phyloP scores from a whole-genome alignment of 2,888 invertebrate species.

The Nomada ferruginata region DNA sequence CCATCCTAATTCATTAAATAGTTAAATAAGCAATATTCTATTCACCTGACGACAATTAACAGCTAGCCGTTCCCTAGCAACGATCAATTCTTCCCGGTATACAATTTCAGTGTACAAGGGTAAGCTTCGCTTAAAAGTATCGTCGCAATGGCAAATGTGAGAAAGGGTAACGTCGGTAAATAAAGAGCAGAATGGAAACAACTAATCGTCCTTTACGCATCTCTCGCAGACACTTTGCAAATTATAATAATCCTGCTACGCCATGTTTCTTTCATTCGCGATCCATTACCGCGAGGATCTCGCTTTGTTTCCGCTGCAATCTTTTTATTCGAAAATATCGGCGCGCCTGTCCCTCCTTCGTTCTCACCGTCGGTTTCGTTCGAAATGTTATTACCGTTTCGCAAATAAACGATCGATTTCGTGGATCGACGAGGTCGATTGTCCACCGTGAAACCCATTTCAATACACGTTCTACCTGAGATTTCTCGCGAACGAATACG shows the following conservation, averaged over 20 bases:
- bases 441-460: neutral
- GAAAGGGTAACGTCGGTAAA: conserved; percentile 6
- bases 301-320: neutral
- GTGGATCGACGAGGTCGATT: conserved; percentile 8
- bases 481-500: conserved; percentile 29
- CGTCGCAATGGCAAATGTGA: neutral
- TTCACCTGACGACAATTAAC: neutral
- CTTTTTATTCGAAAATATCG: conserved; percentile 24
- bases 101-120: conserved; percentile 35
- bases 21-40: conserved; percentile 13
- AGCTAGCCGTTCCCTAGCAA: neutral
- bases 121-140: conserved; percentile 9
- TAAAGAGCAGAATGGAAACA: neutral
- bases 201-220: neutral
- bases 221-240: neutral
- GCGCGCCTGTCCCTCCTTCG: neutral
- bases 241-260: neutral
- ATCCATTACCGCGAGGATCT: neutral
- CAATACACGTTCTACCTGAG: conserved; percentile 48
- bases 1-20: conserved; percentile 10
- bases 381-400: conserved; percentile 7
- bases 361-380: neutral
- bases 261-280: neutral
- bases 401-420: conserved; percentile 12
- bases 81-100: neutral